A percentile compares a stretch with the other conserved stretches of the same genome.
Evolutionary conservation across 64 coral and sea anemone genomes (phyloP).

Genomic region (Porites australiensis): DNA sequence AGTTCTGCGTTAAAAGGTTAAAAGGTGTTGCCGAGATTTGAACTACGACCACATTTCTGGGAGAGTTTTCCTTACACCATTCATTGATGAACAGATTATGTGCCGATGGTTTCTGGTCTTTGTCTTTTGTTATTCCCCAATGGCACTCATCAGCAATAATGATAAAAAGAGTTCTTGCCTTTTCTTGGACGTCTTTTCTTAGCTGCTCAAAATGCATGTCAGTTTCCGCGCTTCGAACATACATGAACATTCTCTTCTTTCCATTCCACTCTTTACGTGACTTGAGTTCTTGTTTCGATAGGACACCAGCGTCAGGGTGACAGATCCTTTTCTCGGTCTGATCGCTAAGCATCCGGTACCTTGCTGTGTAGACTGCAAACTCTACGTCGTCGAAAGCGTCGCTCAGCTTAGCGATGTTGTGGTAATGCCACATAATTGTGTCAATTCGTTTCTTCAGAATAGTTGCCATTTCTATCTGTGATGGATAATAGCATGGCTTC

Average conservation of each 20-base stretch:
- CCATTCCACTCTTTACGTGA: background rate
- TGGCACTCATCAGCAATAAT: constrained; percentile 79
- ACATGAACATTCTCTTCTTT: constrained; percentile 71
- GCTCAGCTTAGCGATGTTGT: constrained; percentile 42
- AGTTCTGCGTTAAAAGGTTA: constrained; percentile 61
- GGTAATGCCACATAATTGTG: constrained; percentile 71
- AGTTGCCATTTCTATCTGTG: constrained; percentile 73
- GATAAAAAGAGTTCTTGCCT: constrained; percentile 54
- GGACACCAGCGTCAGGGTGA: constrained; percentile 75
- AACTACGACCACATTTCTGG: constrained; percentile 52
- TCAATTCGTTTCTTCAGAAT: constrained; percentile 60
- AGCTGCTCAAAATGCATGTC: constrained; percentile 49
- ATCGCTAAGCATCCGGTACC: constrained; percentile 73
- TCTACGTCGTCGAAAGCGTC: constrained; percentile 64
- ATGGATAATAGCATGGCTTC: constrained; percentile 71
- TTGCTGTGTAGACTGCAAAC: constrained; percentile 73
- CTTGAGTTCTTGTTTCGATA: constrained; percentile 39
- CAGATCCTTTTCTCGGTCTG: constrained; percentile 70
- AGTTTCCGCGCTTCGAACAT: constrained; percentile 59
- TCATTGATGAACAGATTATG: constrained; percentile 61
- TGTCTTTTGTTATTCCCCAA: constrained; percentile 74
- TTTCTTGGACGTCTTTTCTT: constrained; percentile 26
- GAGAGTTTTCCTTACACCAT: constrained; percentile 45
- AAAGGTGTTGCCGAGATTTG: constrained; percentile 69
- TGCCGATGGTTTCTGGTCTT: constrained; percentile 62